Evolutionary conservation across 2,113 vertebrate genomes (phyloP).

Genomic region (Eidolon helvum): DNA sequence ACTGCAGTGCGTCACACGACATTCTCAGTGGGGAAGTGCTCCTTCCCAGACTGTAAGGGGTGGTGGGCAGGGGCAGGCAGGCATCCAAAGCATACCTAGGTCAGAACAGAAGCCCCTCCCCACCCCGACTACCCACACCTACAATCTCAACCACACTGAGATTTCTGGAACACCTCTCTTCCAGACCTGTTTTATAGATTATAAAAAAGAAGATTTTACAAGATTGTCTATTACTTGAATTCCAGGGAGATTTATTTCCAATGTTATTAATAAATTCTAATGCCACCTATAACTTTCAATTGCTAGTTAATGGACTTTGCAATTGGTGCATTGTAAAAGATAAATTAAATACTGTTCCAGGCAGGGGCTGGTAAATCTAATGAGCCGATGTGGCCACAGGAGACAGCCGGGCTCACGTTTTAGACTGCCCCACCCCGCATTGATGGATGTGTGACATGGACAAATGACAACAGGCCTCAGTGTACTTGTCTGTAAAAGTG

Average conservation of each 20-base stretch:
- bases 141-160: background rate
- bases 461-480: rapidly evolving
- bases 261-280: slow-evolving; percentile 85
- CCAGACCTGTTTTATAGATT: slow-evolving; percentile 76
- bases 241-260: slow-evolving; percentile 82
- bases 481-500: background rate
- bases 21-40: background rate
- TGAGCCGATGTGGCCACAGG: background rate
- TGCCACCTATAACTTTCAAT: slow-evolving; percentile 82
- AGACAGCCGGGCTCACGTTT: background rate
- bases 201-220: slow-evolving; percentile 79
- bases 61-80: too few species aligned
- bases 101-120: background rate
- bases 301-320: slow-evolving; percentile 84
- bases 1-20: background rate
- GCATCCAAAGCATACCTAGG: background rate
- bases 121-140: background rate
- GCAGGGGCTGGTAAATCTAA: slow-evolving; percentile 69
- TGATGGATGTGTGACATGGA: background rate
- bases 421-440: background rate
- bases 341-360: slow-evolving; percentile 79
- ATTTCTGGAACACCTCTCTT: background rate
- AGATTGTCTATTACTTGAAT: slow-evolving; percentile 84
- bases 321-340: slow-evolving; percentile 81
- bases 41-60: background rate